Evolutionary conservation across 2,888 invertebrate genomes (phyloP).

Genomic region (Orthosia incerta): DNA sequence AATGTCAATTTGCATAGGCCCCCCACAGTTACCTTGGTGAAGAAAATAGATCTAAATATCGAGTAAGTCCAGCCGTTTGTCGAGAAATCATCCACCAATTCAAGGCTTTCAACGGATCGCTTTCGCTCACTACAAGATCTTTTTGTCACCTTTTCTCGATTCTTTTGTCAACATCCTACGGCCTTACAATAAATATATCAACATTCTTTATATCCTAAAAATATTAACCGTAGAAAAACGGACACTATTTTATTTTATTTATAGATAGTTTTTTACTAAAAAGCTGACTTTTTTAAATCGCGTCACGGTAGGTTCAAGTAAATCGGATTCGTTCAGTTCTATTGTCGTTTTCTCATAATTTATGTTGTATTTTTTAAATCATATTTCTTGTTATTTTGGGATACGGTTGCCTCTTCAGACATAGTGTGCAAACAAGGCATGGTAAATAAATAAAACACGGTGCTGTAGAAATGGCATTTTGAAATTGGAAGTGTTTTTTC

Average conservation of each 20-base stretch:
- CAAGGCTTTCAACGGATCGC: not conserved
- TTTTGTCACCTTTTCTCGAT: conserved; percentile 13
- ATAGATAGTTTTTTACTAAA: conserved; percentile 41
- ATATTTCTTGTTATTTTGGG: conserved; percentile 61
- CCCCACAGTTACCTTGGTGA: too few relatives aligned
- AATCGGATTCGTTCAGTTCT: conserved; percentile 51
- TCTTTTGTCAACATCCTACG: conserved; percentile 26
- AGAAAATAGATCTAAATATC: too few relatives aligned
- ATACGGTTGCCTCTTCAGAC: conserved; percentile 18
- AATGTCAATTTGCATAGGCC: too few relatives aligned
- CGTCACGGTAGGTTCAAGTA: conserved; percentile 45
- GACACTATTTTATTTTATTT: conserved; percentile 31
- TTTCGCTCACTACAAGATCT: not conserved
- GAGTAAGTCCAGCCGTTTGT: too few relatives aligned
- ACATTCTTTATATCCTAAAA: conserved; percentile 38
- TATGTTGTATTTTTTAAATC: conserved; percentile 50
- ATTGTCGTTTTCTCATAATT: conserved; percentile 59
- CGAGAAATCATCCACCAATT: too few relatives aligned
- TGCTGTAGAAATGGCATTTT: conserved; percentile 3
- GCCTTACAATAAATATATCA: conserved; percentile 40
- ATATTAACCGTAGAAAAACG: conserved; percentile 40
- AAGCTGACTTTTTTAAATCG: conserved; percentile 52
- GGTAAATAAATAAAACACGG: conserved; percentile 33
- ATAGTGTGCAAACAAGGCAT: conserved; percentile 43
- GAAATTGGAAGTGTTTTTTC: conserved; percentile 6